These are phyloP conservation scores for Carcharodon carcharias DNA, from an alignment of 2,797 vertebrate species.

Conservation along the genomic window DNA sequence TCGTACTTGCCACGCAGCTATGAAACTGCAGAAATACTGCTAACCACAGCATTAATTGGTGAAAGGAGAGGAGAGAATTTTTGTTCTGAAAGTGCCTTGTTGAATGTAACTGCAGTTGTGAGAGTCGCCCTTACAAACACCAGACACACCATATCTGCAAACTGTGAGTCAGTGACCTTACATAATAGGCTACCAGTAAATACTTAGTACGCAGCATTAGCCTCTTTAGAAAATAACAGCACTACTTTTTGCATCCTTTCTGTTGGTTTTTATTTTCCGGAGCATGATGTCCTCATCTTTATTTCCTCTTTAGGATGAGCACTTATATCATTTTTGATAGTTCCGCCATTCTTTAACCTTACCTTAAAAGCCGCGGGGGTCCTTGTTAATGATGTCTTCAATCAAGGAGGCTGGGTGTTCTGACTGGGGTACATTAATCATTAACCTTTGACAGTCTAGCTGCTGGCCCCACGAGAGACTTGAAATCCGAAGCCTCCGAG, in stretches of 20 bases:
- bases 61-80: background rate
- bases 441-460: background rate
- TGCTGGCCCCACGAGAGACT: background rate
- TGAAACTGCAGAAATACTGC: background rate
- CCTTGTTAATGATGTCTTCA: background rate
- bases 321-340: background rate
- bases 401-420: background rate
- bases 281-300: no score
- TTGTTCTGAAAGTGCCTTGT: background rate
- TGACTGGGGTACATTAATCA: background rate
- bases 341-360: background rate
- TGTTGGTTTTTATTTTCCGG: background rate
- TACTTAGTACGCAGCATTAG: background rate
- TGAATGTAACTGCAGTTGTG: background rate
- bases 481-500: background rate
- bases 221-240: background rate
- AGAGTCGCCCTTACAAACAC: background rate
- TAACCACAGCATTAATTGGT: background rate
- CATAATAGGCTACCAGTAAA: background rate
- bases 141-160: background rate
- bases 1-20: background rate
- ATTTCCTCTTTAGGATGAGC: background rate
- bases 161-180: background rate
- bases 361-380: background rate
- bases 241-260: background rate